Evolutionary conservation across 2,888 invertebrate species (phyloP), one percentile per base, ranked within the genome.

Genomic region (Nomada fucata): DNA sequence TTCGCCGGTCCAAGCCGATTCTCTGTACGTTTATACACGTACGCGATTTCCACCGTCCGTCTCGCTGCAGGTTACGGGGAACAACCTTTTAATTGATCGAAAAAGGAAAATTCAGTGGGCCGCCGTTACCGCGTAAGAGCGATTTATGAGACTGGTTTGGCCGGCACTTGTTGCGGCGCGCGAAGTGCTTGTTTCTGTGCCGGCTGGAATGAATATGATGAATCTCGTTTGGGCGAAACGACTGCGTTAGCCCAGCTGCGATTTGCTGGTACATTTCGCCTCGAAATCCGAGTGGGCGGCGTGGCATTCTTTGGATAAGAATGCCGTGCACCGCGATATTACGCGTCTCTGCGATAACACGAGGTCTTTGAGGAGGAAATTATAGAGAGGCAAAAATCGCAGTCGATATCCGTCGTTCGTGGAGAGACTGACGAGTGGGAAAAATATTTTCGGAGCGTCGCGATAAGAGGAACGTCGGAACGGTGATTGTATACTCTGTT

Each of bases 31-130:
- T 79, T 63, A 79, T 26, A 36, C 26, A 29, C 29, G 36, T 0
- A 11, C 29, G 69, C 29, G 63, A 64, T 79, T 79, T 59, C 63
- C 20, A 5, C 18, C 18, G 44, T 29, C 42, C 23, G 36, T 29
- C n/a, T 18, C 20, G 47, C 26, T 29, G 7, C 47, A 11, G 10
- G 15, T n/a, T 18, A 47, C 36, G 36, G 63, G 61, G 55, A 44
- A 44, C 61, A 44, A 44, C 61, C 20, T 73, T 73, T 72, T 69
- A 69, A 81, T 81, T 55, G 60, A 36, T 60, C 57, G 73, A 74
- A 67, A 74, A 81, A 74, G 50, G 74, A 80, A 60, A 68, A 68
- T 63, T 68, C 52, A 47, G 55, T 29, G 44, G 52, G 44, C 42
- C 20, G 72, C 18, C 11, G 26, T 57, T 9, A 18, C n/a, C 18